These are phyloP conservation scores for Lordiphosa collinella DNA, from an alignment of 1,140 invertebrate species.

Conservation along the genomic window DNA sequence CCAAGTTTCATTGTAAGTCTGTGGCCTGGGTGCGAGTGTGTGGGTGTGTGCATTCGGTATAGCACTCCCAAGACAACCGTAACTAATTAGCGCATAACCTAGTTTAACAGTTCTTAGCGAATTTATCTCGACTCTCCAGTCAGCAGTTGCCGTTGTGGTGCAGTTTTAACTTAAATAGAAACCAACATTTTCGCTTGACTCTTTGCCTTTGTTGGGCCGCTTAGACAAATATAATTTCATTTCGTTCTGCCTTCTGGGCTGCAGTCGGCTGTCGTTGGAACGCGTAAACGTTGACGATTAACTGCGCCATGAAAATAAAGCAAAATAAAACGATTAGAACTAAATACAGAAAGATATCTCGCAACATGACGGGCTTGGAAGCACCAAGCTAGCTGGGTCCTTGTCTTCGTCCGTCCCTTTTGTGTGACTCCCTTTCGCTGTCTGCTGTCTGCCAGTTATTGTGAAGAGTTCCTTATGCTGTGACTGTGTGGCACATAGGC, in stretches of 20 bases:
- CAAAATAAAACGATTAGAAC: constrained; percentile 79
- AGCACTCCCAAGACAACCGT: constrained; percentile 60
- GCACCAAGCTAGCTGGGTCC: constrained; percentile 9
- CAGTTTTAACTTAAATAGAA: constrained; percentile 54
- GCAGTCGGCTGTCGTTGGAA: constrained; percentile 72
- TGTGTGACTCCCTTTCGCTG: not conserved
- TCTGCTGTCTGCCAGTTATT: not conserved
- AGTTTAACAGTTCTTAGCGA: constrained; percentile 70
- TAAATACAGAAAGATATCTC: constrained; percentile 78
- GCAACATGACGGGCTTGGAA: constrained; percentile 61
- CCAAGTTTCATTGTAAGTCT: constrained; percentile 46
- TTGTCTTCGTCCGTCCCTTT: constrained; percentile 2
- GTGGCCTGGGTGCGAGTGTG: constrained; percentile 17
- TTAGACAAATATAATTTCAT: constrained; percentile 79
- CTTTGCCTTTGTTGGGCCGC: constrained; percentile 28
- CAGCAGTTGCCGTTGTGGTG: constrained; percentile 7
- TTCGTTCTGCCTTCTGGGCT: constrained; percentile 61
- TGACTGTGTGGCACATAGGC: constrained; percentile 24
- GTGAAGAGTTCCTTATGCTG: constrained; percentile 15
- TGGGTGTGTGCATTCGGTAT: constrained; percentile 44
- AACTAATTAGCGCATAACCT: constrained; percentile 72
- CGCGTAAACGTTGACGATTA: constrained; percentile 79
- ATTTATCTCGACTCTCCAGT: constrained; percentile 24
- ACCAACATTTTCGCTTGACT: constrained; percentile 42
- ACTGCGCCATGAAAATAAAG: constrained; percentile 79